These are phyloP conservation scores for Heliocidaris tuberculata DNA, from an alignment of 35 echinoderm and acorn worm genomes.

Conservation along the genomic window DNA sequence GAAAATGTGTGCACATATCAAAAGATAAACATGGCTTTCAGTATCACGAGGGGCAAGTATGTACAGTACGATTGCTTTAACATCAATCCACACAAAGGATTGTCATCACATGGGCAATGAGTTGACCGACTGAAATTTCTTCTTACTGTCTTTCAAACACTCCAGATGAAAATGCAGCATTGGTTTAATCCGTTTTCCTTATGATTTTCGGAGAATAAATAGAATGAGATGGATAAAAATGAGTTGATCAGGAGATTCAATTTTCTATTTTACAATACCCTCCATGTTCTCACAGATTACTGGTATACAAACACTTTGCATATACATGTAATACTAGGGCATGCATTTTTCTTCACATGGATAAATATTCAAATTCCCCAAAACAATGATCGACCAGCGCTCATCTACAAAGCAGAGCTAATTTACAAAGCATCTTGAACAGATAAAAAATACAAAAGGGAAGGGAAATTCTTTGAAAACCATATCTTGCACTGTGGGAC, in stretches of 20 bases:
- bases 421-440: constrained; percentile 26
- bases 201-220: constrained; percentile 27
- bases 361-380: not conserved
- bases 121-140: not conserved
- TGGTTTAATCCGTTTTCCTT: not conserved
- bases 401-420: constrained; percentile 31
- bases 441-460: not conserved
- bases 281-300: not conserved
- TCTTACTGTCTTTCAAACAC: not conserved
- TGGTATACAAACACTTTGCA: constrained; percentile 13
- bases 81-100: not conserved
- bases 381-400: constrained; percentile 33
- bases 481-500: not conserved
- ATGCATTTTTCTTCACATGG: constrained; percentile 14
- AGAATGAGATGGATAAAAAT: not conserved
- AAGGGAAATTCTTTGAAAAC: not conserved
- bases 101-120: not conserved
- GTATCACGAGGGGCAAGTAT: not conserved
- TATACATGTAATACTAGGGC: not conserved
- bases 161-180: constrained; percentile 29
- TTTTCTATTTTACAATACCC: not conserved
- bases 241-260: not conserved
- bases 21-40: not conserved
- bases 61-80: not conserved
- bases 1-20: not conserved